These are phyloP conservation scores for Peromyscus polionotus DNA, from an alignment of 2,113 vertebrate genomes.

Conservation along the genomic window DNA sequence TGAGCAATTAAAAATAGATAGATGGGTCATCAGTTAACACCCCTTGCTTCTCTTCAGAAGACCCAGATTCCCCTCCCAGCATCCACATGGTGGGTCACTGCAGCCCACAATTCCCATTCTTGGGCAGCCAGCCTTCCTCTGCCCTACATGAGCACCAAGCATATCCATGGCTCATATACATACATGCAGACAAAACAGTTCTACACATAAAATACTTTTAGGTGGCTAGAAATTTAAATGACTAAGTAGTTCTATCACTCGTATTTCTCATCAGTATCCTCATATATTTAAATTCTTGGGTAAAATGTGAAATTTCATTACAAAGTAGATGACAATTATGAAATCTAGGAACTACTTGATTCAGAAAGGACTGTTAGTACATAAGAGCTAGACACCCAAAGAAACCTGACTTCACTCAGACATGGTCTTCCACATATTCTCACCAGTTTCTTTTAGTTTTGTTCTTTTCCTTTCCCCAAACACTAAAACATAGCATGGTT, in stretches of 20 bases:
- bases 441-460: not conserved
- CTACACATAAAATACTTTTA: not conserved
- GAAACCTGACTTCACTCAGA: not conserved
- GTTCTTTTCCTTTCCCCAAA: not conserved
- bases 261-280: not conserved
- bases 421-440: not conserved
- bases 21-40: too few relatives aligned
- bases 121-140: not conserved
- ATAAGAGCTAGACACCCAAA: not conserved
- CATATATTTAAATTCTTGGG: not conserved
- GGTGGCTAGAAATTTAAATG: not conserved
- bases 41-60: not conserved
- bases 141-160: not conserved
- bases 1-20: not conserved
- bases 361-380: not conserved
- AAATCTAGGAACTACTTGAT: not conserved
- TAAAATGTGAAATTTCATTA: not conserved
- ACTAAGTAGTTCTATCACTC: not conserved
- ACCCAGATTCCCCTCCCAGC: not conserved
- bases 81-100: not conserved
- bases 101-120: not conserved
- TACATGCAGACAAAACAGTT: not conserved
- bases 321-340: not conserved
- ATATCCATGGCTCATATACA: not conserved
- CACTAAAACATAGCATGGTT: not conserved